Evolutionary conservation across 2,888 invertebrate species (phyloP).

Genomic region (Tetropium fuscum): DNA sequence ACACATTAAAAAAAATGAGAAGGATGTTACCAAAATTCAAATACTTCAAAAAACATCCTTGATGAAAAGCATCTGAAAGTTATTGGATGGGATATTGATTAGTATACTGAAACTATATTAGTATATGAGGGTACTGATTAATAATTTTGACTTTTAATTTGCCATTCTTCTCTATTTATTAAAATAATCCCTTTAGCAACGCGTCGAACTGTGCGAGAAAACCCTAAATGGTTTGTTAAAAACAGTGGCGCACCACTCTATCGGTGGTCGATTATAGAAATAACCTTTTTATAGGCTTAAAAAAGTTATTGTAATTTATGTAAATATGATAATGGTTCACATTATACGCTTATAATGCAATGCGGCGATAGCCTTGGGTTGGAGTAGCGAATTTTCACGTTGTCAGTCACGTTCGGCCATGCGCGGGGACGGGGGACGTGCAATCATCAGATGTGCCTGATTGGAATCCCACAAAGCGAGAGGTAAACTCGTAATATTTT

Average conservation of each 20-base stretch:
- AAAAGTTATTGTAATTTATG: constrained; percentile 66
- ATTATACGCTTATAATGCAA: constrained; percentile 58
- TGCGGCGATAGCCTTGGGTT: constrained; percentile 57
- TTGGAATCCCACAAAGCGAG: constrained; percentile 59
- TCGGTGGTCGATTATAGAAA: constrained; percentile 42
- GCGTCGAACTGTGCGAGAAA: too few relatives aligned
- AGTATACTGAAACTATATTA: too few relatives aligned
- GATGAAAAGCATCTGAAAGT: too few relatives aligned
- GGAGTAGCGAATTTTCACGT: constrained; percentile 57
- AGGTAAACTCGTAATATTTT: constrained; percentile 59
- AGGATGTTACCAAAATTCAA: too few relatives aligned
- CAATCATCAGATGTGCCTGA: constrained; percentile 58
- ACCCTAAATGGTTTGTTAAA: neutral
- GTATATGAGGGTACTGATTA: too few relatives aligned
- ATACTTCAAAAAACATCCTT: too few relatives aligned
- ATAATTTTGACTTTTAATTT: too few relatives aligned
- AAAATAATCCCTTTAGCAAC: too few relatives aligned
- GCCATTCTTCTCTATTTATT: too few relatives aligned
- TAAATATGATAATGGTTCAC: constrained; percentile 64
- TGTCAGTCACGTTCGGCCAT: constrained; percentile 56
- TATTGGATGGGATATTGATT: too few relatives aligned
- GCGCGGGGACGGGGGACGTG: constrained; percentile 43
- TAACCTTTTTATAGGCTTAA: constrained; percentile 56
- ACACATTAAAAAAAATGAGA: too few relatives aligned
- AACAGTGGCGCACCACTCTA: constrained; percentile 23